phyloP scores from a whole-genome alignment of 2,888 invertebrate species.

The Augiades crinisus region DNA sequence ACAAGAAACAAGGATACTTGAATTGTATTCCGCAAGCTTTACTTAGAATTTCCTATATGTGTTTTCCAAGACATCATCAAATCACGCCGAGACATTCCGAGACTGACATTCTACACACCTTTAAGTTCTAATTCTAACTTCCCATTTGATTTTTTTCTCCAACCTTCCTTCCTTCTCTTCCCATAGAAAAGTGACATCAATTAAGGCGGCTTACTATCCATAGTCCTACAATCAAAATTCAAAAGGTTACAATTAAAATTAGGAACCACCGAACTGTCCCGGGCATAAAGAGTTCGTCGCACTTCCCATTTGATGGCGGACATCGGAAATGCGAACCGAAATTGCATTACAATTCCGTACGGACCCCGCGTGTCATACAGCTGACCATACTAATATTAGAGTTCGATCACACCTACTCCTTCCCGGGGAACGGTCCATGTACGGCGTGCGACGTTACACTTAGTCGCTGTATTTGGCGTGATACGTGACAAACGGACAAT shows the following conservation, averaged over 20 bases:
- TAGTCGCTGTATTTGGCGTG: slow-evolving; percentile 65
- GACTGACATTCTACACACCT: not conserved
- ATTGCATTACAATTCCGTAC: slow-evolving; percentile 62
- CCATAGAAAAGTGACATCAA: too few species aligned
- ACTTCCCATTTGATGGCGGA: slow-evolving; percentile 49
- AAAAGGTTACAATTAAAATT: too few species aligned
- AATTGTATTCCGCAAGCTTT: slow-evolving; percentile 1
- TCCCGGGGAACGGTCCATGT: slow-evolving; percentile 63
- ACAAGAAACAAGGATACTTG: slow-evolving; percentile 5
- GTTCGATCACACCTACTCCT: slow-evolving; percentile 73
- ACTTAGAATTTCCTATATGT: slow-evolving; percentile 1
- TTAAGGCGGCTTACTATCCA: too few species aligned
- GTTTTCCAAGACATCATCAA: too few species aligned
- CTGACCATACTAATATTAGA: slow-evolving; percentile 39
- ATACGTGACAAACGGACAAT: slow-evolving; percentile 70
- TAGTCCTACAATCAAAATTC: not conserved
- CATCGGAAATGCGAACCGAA: slow-evolving; percentile 63
- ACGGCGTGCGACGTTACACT: slow-evolving; percentile 53
- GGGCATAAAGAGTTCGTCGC: slow-evolving; percentile 46
- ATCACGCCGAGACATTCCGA: too few species aligned
- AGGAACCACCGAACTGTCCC: slow-evolving; percentile 11
- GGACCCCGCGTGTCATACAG: slow-evolving; percentile 39
- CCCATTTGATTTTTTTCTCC: not conserved
- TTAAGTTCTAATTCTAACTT: not conserved
- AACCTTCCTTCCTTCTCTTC: too few species aligned